phyloP scores from a whole-genome alignment of 2,888 invertebrate species.

The Hirtodrosophila alboralis region DNA sequence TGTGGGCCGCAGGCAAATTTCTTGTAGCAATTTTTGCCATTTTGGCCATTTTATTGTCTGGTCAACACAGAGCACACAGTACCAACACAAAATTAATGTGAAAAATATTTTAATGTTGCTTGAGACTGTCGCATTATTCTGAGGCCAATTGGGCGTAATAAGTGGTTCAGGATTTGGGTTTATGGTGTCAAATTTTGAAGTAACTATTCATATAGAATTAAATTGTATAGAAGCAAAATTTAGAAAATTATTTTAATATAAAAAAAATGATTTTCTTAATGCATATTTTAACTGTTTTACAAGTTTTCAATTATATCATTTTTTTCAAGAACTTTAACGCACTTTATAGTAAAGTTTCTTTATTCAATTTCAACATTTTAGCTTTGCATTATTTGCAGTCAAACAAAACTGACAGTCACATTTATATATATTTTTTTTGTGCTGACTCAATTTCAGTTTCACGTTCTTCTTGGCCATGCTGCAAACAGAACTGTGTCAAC shows the following conservation, averaged over 20 bases:
- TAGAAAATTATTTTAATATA: too few species aligned
- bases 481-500: constrained; percentile 47
- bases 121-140: constrained; percentile 37
- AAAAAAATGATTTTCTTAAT: neutral
- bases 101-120: constrained; percentile 69
- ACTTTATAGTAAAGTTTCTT: neutral
- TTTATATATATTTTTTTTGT: too few species aligned
- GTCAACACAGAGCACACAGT: constrained; percentile 56
- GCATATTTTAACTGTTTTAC: too few species aligned
- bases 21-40: constrained; percentile 29
- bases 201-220: neutral
- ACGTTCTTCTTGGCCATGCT: constrained; percentile 14
- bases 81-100: constrained; percentile 57
- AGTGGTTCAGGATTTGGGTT: constrained; percentile 27
- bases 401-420: constrained; percentile 27
- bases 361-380: neutral
- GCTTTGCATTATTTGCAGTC: constrained; percentile 10
- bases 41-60: constrained; percentile 50
- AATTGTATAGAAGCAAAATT: too few species aligned
- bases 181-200: neutral
- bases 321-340: neutral
- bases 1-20: constrained; percentile 43
- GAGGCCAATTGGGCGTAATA: constrained; percentile 51
- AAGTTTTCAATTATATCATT: too few species aligned
- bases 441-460: constrained; percentile 42